Evolutionary conservation across 2,113 vertebrate genomes (phyloP).

Genomic region (Lipophrys pholis): DNA sequence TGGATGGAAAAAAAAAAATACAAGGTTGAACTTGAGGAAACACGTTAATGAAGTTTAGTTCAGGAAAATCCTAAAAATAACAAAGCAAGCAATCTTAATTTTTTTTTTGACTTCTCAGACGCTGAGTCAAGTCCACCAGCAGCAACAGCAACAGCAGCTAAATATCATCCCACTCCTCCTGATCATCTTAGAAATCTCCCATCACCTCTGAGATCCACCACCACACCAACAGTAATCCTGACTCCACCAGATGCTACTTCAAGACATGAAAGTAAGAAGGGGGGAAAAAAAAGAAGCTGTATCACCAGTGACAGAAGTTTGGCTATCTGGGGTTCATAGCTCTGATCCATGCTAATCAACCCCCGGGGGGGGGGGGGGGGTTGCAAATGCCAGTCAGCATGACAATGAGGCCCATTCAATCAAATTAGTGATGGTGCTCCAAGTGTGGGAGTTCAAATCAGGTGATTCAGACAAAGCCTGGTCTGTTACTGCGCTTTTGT

Average conservation of each 20-base stretch:
- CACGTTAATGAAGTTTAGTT: neutral
- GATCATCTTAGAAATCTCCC: slow-evolving; percentile 14
- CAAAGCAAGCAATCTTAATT: neutral
- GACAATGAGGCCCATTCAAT: slow-evolving; percentile 65
- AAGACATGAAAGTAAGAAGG: neutral
- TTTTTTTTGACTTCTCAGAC: slow-evolving; percentile 1
- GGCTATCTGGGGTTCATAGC: slow-evolving; percentile 31
- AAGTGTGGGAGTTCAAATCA: slow-evolving; percentile 58
- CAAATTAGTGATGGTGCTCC: slow-evolving; percentile 30
- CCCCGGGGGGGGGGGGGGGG: too few relatives aligned
- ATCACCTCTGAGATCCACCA: slow-evolving; percentile 14
- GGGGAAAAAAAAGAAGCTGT: neutral
- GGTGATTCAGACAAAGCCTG: slow-evolving; percentile 60
- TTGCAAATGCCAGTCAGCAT: slow-evolving; percentile 59
- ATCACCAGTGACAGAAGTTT: slow-evolving; percentile 39
- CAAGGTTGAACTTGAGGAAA: too few relatives aligned
- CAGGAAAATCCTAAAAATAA: neutral
- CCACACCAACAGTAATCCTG: slow-evolving; percentile 7
- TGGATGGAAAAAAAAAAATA: too few relatives aligned
- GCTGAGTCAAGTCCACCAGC: neutral
- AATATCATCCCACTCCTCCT: neutral
- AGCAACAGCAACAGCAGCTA: slow-evolving; percentile 18
- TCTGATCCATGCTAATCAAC: slow-evolving; percentile 67
- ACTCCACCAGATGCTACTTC: slow-evolving; percentile 17
- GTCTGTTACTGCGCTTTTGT: slow-evolving; percentile 46